phyloP scores from a whole-genome alignment of 1,140 invertebrate species.

The Dinothrombium tinctorium region DNA sequence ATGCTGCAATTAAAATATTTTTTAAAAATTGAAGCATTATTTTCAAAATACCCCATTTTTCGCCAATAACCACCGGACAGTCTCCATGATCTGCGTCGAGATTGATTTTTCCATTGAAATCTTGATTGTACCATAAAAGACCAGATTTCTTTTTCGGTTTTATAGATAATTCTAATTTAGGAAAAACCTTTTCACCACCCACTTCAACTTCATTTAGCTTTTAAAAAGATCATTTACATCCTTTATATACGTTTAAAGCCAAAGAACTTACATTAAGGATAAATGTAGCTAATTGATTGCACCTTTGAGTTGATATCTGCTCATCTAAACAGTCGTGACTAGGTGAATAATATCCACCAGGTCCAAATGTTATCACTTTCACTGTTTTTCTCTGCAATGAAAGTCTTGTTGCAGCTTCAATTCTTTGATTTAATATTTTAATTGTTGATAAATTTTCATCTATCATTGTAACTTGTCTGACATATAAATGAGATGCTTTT shows the following conservation, averaged over 20 bases:
- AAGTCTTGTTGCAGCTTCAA: neutral
- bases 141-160: conserved; percentile 17
- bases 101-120: conserved; percentile 22
- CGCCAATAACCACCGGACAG: conserved; percentile 26
- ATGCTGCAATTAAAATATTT: no score
- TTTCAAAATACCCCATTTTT: conserved; percentile 28
- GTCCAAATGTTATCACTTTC: neutral
- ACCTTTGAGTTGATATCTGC: neutral
- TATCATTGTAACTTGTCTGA: neutral
- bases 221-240: neutral
- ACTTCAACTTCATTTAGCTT: conserved; percentile 22
- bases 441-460: neutral
- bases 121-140: conserved; percentile 28
- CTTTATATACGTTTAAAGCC: neutral
- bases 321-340: neutral
- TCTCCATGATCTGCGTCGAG: conserved; percentile 24
- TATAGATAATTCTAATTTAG: conserved; percentile 17
- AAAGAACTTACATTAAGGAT: neutral
- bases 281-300: neutral
- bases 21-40: no score
- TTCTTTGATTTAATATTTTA: neutral
- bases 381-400: no score
- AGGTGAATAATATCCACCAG: neutral
- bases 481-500: neutral
- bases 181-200: conserved; percentile 26